Evolutionary conservation across 2,797 vertebrate species (phyloP).

Genomic region (Siniperca undulata): DNA sequence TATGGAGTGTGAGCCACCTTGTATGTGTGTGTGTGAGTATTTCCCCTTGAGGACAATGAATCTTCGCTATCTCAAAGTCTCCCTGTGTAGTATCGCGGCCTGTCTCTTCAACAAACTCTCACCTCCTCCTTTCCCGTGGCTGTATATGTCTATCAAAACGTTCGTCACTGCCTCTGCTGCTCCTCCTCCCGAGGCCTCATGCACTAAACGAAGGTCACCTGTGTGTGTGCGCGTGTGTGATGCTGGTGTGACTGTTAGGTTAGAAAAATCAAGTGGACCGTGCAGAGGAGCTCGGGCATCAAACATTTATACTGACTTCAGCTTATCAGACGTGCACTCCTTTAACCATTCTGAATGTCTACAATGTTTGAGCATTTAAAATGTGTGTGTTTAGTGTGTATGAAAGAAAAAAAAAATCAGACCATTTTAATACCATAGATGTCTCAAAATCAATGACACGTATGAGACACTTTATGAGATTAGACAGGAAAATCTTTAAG

Average conservation of each 20-base stretch:
- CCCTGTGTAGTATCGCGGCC: constrained; percentile 57
- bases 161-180: constrained; percentile 49
- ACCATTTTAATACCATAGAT: not conserved
- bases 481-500: constrained; percentile 9
- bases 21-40: constrained; percentile 26
- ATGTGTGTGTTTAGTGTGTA: not conserved
- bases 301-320: constrained; percentile 76
- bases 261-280: constrained; percentile 63
- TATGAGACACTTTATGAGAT: not conserved
- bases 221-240: constrained; percentile 27
- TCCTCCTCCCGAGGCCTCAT: constrained; percentile 61
- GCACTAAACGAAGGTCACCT: constrained; percentile 64
- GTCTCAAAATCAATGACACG: constrained; percentile 9
- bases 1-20: not conserved
- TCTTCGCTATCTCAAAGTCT: constrained; percentile 45
- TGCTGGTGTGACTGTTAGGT: constrained; percentile 38
- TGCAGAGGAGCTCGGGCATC: constrained; percentile 55
- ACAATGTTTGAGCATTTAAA: constrained; percentile 1
- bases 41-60: constrained; percentile 7
- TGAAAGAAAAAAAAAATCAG: not conserved
- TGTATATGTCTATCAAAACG: constrained; percentile 36
- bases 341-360: constrained; percentile 19
- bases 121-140: constrained; percentile 43
- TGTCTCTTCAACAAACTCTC: constrained; percentile 46
- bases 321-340: constrained; percentile 32